Conservation (phyloP, 2,888 invertebrate species). For the Aromia moschata region DNA sequence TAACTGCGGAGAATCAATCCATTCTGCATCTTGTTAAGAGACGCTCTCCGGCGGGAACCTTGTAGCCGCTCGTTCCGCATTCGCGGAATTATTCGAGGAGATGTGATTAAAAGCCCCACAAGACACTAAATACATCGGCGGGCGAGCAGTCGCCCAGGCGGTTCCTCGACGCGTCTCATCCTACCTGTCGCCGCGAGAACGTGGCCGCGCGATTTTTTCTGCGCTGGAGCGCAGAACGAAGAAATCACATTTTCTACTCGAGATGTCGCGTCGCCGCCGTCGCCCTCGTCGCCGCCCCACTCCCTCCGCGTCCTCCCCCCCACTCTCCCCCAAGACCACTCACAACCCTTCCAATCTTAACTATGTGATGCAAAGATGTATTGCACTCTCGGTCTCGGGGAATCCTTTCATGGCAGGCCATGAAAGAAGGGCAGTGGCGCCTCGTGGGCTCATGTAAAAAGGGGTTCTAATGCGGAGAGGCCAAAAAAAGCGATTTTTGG, state of each 20-base stretch:
- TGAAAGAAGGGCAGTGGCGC: no score
- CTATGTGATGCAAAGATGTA: constrained; percentile 58
- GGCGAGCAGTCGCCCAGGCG: constrained; percentile 43
- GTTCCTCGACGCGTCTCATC: constrained; percentile 27
- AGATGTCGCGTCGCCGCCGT: constrained; percentile 50
- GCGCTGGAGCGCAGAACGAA: constrained; percentile 58
- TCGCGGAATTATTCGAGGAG: constrained; percentile 52
- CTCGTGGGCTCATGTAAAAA: no score
- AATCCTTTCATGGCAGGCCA: constrained; percentile 39
- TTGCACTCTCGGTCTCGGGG: constrained; percentile 42
- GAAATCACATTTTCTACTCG: constrained; percentile 64
- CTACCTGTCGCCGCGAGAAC: constrained; percentile 12
- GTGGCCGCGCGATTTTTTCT: constrained; percentile 40
- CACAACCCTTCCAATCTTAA: constrained; percentile 63
- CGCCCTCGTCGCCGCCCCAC: constrained; percentile 62
- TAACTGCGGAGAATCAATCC: constrained; percentile 43
- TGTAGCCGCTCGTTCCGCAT: constrained; percentile 51
- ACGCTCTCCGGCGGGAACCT: constrained; percentile 43
- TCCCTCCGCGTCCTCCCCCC: constrained; percentile 56
- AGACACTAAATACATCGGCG: constrained; percentile 55
- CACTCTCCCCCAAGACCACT: constrained; percentile 59
- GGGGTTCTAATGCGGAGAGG: no score
- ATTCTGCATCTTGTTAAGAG: constrained; percentile 49
- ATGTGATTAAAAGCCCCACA: constrained; percentile 58
- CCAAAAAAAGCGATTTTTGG: no score